These are phyloP conservation scores for Menura novaehollandiae DNA, from an alignment of 2,113 vertebrate genomes.

Conservation along the genomic window DNA sequence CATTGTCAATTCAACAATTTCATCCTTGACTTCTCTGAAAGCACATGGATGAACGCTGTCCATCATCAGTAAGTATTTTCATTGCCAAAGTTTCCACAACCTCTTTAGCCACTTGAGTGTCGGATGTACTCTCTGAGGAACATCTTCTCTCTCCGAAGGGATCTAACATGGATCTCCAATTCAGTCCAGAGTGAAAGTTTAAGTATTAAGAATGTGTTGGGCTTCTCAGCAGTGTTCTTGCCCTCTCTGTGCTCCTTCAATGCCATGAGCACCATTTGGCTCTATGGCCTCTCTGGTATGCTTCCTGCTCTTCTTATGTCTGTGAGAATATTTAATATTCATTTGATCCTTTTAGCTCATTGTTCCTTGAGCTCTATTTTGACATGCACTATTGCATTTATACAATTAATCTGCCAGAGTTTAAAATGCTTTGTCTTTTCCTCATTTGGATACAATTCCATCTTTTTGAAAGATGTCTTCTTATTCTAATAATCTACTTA, in stretches of 20 bases:
- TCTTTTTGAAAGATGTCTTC: not conserved
- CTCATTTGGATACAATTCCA: not conserved
- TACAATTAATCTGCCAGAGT: not conserved
- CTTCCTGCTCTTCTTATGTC: not conserved
- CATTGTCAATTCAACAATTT: not conserved
- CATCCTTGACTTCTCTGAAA: not conserved
- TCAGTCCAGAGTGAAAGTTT: not conserved
- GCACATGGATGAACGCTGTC: not conserved
- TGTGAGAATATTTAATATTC: not conserved
- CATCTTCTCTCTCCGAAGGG: not conserved
- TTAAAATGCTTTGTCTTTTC: not conserved
- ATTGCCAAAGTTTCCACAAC: not conserved
- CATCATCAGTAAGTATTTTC: not conserved
- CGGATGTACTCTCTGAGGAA: not conserved
- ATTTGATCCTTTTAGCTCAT: conserved; percentile 7
- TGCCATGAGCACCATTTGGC: not conserved
- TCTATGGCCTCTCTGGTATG: not conserved
- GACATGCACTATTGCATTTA: not conserved
- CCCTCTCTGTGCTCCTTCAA: not conserved
- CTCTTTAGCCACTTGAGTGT: not conserved
- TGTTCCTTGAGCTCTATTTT: conserved; percentile 10
- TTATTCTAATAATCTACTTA: not conserved
- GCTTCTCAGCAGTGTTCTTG: not conserved
- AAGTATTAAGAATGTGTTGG: not conserved
- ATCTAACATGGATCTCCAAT: not conserved